Percentiles rank a stretch among this genome's conserved stretches.
phyloP scores from a whole-genome alignment of 2,113 vertebrate genomes.

The Lophura nycthemera region DNA sequence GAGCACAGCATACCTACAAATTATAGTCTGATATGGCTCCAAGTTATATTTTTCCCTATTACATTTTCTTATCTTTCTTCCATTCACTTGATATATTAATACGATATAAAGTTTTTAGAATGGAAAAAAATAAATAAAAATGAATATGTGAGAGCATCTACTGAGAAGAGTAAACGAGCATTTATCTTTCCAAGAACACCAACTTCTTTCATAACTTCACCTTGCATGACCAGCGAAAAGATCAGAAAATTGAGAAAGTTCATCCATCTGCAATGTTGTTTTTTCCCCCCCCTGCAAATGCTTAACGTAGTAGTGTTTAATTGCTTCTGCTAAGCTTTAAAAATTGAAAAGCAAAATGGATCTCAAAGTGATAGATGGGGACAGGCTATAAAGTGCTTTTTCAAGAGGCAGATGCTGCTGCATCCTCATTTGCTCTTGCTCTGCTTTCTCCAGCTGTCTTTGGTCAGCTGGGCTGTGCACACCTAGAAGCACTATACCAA shows the following conservation, averaged over 20 bases:
- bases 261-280: not conserved
- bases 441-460: not conserved
- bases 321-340: conserved; percentile 16
- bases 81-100: not conserved
- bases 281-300: not conserved
- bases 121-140: not conserved
- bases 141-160: not conserved
- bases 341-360: not conserved
- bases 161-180: not conserved
- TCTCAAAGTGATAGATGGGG: conserved; percentile 34
- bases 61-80: not conserved
- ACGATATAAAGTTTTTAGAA: not conserved
- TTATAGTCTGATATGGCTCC: not conserved
- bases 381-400: not conserved
- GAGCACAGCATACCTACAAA: not conserved
- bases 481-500: not conserved
- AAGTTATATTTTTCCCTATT: not conserved
- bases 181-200: not conserved
- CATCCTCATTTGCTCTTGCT: not conserved
- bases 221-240: not conserved
- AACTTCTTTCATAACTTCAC: not conserved
- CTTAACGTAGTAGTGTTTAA: not conserved
- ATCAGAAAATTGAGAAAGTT: not conserved
- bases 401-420: not conserved
- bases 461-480: conserved; percentile 24